A percentile compares a stretch with the other conserved stretches of the same genome.
Evolutionary conservation across 2,888 invertebrate species (phyloP).

Genomic region (Drosophila parthenogenetica): DNA sequence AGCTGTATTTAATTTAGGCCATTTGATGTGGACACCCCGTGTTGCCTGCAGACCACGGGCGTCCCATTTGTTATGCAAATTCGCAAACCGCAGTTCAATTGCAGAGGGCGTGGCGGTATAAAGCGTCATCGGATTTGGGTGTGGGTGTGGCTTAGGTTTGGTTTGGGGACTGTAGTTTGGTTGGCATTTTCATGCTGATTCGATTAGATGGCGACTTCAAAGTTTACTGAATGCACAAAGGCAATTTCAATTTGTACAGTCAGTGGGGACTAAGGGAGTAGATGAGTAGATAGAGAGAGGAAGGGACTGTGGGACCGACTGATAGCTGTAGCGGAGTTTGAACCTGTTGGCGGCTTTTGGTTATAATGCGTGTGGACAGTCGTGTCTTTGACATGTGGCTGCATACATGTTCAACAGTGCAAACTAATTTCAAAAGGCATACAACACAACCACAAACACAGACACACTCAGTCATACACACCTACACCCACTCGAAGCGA

Average conservation of each 20-base stretch:
- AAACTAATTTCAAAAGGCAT: constrained; percentile 49
- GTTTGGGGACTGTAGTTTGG: neutral
- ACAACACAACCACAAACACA: constrained; percentile 8
- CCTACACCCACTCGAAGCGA: neutral
- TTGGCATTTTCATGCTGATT: constrained; percentile 38
- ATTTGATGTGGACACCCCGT: constrained; percentile 25
- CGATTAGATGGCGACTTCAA: constrained; percentile 47
- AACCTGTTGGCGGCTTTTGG: constrained; percentile 43
- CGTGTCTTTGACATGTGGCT: constrained; percentile 27
- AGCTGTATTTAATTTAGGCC: constrained; percentile 46
- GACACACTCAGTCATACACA: constrained; percentile 12
- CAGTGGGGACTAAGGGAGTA: neutral
- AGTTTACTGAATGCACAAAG: constrained; percentile 47
- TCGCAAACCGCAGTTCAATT: constrained; percentile 23
- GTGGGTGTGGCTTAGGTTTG: no score
- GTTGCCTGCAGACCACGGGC: constrained; percentile 8
- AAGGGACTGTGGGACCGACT: neutral
- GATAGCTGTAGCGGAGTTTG: neutral
- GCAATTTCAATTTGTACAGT: constrained; percentile 40
- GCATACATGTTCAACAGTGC: constrained; percentile 25
- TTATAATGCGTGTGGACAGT: constrained; percentile 29
- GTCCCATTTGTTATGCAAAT: constrained; percentile 58
- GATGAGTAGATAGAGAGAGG: neutral
- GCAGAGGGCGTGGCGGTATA: neutral
- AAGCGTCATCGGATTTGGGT: neutral